phyloP scores from a whole-genome alignment of 2,888 invertebrate genomes.

The Agonopterix heracliana region DNA sequence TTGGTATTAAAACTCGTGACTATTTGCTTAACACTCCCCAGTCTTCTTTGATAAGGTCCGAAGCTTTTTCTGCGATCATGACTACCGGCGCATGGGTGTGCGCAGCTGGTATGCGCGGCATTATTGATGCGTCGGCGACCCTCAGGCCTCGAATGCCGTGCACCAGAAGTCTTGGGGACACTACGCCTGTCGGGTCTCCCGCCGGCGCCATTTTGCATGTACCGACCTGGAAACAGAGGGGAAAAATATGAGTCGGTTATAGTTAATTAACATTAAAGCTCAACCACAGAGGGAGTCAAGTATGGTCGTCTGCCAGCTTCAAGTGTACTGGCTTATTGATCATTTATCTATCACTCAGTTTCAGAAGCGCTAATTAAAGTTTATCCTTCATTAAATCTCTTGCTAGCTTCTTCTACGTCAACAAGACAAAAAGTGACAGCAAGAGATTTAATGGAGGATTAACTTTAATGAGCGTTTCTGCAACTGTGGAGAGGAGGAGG shows the following conservation, averaged over 20 bases:
- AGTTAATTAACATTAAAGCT: not conserved
- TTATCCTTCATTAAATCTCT: too few species aligned
- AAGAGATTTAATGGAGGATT: too few species aligned
- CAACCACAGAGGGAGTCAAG: too few species aligned
- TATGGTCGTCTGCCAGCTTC: too few species aligned
- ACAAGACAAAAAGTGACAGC: too few species aligned
- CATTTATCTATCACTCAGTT: too few species aligned
- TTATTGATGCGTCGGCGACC: constrained; percentile 72
- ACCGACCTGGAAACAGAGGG: constrained; percentile 67
- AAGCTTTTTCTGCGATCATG: constrained; percentile 75
- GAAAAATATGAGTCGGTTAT: constrained; percentile 4
- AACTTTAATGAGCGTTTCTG: too few species aligned
- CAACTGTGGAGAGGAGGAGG: too few species aligned
- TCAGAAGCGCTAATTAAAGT: too few species aligned
- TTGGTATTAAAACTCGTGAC: not conserved
- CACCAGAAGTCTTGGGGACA: constrained; percentile 72
- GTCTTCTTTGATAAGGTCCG: constrained; percentile 70
- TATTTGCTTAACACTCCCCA: constrained; percentile 34
- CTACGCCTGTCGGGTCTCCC: constrained; percentile 78
- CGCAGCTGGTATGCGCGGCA: constrained; percentile 71
- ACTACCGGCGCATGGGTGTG: constrained; percentile 73
- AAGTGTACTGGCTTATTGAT: too few species aligned
- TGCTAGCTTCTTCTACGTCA: too few species aligned
- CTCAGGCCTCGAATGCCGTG: constrained; percentile 56
- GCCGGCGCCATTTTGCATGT: constrained; percentile 84